These are phyloP conservation scores for Brachyistius frenatus DNA, from an alignment of 2,113 vertebrate genomes.

Conservation along the genomic window DNA sequence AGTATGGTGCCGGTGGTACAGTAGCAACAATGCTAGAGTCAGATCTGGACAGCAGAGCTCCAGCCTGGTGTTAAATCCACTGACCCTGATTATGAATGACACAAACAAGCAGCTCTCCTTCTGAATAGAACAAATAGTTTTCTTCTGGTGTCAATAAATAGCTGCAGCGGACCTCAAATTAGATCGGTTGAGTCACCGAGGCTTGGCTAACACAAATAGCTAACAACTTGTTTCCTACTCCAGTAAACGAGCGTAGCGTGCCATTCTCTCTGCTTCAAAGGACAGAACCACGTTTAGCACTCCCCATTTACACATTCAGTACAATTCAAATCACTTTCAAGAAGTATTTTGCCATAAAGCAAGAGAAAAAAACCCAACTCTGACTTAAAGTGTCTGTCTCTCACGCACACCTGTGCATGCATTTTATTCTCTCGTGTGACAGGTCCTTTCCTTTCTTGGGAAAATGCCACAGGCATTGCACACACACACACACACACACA, in stretches of 20 bases:
- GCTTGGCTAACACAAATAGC: conserved; percentile 41
- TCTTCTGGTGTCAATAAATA: conserved; percentile 60
- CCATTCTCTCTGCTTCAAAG: conserved; percentile 31
- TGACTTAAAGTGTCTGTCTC: background rate
- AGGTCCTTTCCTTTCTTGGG: conserved; percentile 41
- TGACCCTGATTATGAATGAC: conserved; percentile 19
- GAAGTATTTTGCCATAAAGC: background rate
- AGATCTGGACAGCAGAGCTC: background rate
- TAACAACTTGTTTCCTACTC: conserved; percentile 46
- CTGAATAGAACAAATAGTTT: conserved; percentile 56
- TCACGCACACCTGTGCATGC: conserved; percentile 41
- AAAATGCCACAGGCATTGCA: conserved; percentile 42
- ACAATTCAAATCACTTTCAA: background rate
- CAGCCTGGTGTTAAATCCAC: conserved; percentile 3
- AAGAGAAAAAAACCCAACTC: background rate
- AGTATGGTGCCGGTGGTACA: background rate
- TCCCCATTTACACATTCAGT: background rate
- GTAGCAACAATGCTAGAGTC: background rate
- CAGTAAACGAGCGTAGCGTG: conserved; percentile 10
- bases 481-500: conserved; percentile 16
- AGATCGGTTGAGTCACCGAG: conserved; percentile 55
- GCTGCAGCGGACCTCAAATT: conserved; percentile 56
- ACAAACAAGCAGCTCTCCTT: conserved; percentile 24
- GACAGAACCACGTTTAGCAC: background rate
- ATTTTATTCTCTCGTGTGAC: conserved; percentile 40